These are phyloP conservation scores for Urocynchramus pylzowi DNA, from an alignment of 2,113 vertebrate species.

Conservation along the genomic window DNA sequence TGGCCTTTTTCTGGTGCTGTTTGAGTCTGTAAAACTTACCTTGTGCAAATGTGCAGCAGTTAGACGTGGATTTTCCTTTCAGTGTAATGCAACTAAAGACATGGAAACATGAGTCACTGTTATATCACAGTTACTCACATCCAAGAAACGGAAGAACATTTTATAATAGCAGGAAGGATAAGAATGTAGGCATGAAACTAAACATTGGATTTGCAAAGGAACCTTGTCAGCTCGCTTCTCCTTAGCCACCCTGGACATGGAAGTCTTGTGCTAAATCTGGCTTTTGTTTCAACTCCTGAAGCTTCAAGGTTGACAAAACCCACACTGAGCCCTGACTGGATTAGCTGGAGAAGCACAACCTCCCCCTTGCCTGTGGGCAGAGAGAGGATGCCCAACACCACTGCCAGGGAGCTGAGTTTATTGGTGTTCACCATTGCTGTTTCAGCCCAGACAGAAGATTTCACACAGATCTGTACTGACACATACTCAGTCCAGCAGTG, in stretches of 20 bases:
- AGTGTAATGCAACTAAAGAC: neutral
- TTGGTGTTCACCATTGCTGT: neutral
- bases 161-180: slow-evolving; percentile 12
- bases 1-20: neutral
- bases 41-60: neutral
- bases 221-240: neutral
- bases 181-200: neutral
- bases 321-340: accelerated
- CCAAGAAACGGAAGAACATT: neutral
- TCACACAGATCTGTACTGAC: neutral
- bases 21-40: neutral
- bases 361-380: accelerated
- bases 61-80: neutral
- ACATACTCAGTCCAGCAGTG: neutral
- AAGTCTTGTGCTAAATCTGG: neutral
- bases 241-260: neutral
- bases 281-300: neutral
- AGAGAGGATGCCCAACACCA: accelerated
- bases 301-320: neutral
- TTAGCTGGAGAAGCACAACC: neutral
- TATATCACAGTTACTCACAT: neutral
- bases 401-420: neutral
- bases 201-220: neutral
- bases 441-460: neutral
- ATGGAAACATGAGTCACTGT: neutral